Base-by-base conservation (phyloP, 2,797 vertebrate genomes). In the Avahi laniger region DNA sequence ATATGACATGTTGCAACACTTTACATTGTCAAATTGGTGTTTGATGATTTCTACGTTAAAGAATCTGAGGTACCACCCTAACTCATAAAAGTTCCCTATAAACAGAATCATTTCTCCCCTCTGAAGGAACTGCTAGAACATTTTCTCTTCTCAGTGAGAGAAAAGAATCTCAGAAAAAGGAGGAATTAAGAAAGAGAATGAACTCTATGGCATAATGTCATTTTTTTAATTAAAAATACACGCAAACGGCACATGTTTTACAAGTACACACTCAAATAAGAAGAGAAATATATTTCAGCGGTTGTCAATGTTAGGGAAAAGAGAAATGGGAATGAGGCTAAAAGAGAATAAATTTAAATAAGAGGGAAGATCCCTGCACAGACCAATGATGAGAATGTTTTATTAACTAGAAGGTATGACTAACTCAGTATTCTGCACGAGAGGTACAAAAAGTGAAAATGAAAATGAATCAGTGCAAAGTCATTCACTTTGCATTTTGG, bases 261-360 rank as follows among this genome's bases (percentile, higher is more conserved):
- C 17, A 96, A 81, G 38, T 87, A 79, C 8, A 72, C 10, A 81
- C 92, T 89, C 73, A 94, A 96, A 93, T 79, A 93, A 79, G 95
- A 95, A 7, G 82, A 91, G 11, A 90, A 81, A 7, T 75, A 69
- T 67, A 46, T 85, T 89, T 93, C 35, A 94, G 26, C 80, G 50
- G 24, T 65, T 89, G 26, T 85, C 79, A 75, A 28, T 52, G 38
- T 79, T 30, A 85, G 1, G 28, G 67, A 70, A 84, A 89, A 61
- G 13, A 13, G 13, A 41, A 85, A 78, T 14, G 17, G 15, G 38
- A 91, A 87, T 41, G 41, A 30, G 78, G 6, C n/a, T 72, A 72
- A 92, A 87, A 75, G 43, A 17, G 11, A 85, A 94, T 80, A 57
- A 65, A 50, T 83, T 95, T 91, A 79, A 91, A 63, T 73, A 82